A percentile compares a stretch with the other conserved stretches of the same genome.
These are phyloP conservation scores for Piprites chloris DNA, from an alignment of 2,113 vertebrate species.

Conservation along the genomic window DNA sequence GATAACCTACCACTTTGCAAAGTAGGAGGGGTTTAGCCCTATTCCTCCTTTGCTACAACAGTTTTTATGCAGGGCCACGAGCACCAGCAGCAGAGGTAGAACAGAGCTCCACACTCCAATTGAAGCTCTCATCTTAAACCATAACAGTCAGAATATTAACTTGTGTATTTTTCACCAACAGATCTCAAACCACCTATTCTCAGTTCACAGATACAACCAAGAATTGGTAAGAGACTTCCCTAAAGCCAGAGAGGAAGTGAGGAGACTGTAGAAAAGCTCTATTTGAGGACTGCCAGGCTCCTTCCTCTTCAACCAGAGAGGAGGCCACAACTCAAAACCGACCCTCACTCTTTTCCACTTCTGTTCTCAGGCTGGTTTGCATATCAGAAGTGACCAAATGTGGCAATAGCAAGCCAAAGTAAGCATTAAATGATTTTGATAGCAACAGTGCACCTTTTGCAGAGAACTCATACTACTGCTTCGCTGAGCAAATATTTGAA, in stretches of 20 bases:
- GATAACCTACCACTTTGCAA: background rate
- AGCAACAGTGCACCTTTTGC: background rate
- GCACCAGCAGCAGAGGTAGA: background rate
- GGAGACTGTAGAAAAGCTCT: background rate
- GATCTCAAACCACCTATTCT: background rate
- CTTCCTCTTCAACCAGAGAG: background rate
- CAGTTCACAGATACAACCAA: background rate
- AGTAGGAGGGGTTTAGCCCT: background rate
- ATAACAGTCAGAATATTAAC: background rate
- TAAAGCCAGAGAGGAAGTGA: background rate
- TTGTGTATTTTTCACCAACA: background rate
- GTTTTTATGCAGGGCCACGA: background rate
- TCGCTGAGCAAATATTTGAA: background rate
- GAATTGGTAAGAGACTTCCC: background rate
- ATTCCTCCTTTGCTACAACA: background rate
- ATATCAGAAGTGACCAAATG: background rate
- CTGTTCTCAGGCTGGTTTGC: background rate
- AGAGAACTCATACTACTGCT: background rate
- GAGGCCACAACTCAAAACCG: background rate
- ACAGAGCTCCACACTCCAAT: background rate
- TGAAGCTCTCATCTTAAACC: background rate
- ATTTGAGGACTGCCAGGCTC: background rate
- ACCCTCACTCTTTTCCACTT: background rate
- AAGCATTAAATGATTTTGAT: background rate
- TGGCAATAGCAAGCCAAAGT: background rate